These are phyloP conservation scores for Decapterus maruadsi DNA, from an alignment of 2,797 vertebrate genomes.

Conservation along the genomic window DNA sequence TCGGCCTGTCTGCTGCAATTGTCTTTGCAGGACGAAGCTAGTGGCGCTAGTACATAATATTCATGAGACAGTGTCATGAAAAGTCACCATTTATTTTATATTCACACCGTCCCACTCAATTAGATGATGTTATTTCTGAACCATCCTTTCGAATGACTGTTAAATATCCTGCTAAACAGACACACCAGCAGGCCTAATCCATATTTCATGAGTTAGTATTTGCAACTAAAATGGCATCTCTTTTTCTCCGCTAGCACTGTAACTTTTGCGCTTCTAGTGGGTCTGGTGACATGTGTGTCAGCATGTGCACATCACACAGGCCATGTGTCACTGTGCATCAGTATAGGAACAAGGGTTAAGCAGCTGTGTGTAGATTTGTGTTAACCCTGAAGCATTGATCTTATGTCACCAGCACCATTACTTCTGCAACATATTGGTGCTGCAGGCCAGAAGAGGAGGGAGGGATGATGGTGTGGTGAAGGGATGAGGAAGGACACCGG, in stretches of 20 bases:
- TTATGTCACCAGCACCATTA: conserved; percentile 84
- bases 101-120: conserved; percentile 53
- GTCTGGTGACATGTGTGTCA: conserved; percentile 35
- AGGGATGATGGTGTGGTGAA: conserved; percentile 31
- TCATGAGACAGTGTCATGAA: conserved; percentile 57
- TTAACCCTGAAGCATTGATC: conserved; percentile 86
- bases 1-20: conserved; percentile 64
- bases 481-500: conserved; percentile 68
- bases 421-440: conserved; percentile 79
- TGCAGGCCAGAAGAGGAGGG: conserved; percentile 57
- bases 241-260: conserved; percentile 10
- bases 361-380: conserved; percentile 77
- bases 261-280: conserved; percentile 33
- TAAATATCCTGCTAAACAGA: conserved; percentile 38
- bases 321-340: conserved; percentile 63
- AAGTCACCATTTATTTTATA: conserved; percentile 55
- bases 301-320: conserved; percentile 45
- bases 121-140: conserved; percentile 53
- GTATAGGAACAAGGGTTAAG: conserved; percentile 72
- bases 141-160: conserved; percentile 41
- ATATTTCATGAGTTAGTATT: conserved; percentile 44
- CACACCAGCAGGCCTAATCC: conserved; percentile 33
- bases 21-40: conserved; percentile 50
- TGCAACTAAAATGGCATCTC: conserved; percentile 35
- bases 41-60: conserved; percentile 52